Conservation (phyloP, 37 sponge, comb jelly and placozoan species). For the Axinella damicornis region DNA sequence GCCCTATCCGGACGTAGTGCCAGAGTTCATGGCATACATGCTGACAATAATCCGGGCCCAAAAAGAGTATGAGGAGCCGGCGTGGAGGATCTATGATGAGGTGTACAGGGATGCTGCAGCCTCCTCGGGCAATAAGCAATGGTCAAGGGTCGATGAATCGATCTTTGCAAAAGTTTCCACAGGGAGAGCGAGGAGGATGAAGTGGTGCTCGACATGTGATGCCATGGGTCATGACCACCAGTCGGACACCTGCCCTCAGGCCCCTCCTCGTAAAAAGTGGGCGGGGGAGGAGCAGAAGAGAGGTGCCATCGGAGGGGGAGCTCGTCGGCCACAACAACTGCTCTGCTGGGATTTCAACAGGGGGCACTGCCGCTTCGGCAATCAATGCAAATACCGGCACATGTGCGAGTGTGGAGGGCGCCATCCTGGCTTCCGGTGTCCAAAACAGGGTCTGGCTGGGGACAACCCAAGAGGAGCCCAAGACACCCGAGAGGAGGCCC, state of each 20-base stretch:
- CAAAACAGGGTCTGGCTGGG: neutral
- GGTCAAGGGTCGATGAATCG: neutral
- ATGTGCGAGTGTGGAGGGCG: neutral
- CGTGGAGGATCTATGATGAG: conserved; percentile 15
- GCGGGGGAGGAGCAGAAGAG: too few relatives aligned
- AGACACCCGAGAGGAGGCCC: too few relatives aligned
- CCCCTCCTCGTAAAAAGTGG: too few relatives aligned
- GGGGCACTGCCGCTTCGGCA: neutral
- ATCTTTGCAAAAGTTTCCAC: neutral
- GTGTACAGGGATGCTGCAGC: conserved; percentile 15
- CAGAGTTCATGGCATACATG: neutral
- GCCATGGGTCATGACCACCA: too few relatives aligned
- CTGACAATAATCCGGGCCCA: conserved; percentile 2
- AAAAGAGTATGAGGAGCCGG: neutral
- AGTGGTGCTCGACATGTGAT: too few relatives aligned
- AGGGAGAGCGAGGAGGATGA: neutral
- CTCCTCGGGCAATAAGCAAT: neutral
- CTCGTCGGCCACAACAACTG: too few relatives aligned
- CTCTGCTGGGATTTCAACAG: neutral
- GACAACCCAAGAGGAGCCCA: too few relatives aligned
- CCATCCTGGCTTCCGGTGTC: neutral
- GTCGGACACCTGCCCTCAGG: too few relatives aligned
- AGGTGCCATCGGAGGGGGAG: too few relatives aligned
- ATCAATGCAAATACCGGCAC: conserved; percentile 1
- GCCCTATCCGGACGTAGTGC: neutral